Percentiles rank a stretch among this genome's conserved stretches.
phyloP scores from a whole-genome alignment of 2,797 vertebrate species.

The Rhodeus uyekii region DNA sequence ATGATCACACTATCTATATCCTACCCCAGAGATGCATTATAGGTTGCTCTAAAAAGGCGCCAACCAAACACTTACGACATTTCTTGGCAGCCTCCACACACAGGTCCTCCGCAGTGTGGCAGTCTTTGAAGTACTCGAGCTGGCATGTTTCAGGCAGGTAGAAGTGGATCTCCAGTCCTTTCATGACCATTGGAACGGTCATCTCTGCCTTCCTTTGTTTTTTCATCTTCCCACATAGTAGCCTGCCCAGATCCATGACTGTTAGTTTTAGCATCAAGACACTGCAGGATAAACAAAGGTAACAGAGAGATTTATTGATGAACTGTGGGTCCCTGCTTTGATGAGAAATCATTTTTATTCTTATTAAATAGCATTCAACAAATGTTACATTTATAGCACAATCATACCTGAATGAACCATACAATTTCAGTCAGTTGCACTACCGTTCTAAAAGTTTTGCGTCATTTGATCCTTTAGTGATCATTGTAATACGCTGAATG shows the following conservation, averaged over 20 bases:
- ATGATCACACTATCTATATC: not conserved
- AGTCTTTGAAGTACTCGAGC: conserved; percentile 78
- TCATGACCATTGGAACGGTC: conserved; percentile 68
- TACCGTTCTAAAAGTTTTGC: no score
- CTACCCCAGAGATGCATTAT: conserved; percentile 15
- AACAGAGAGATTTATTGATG: conserved; percentile 6
- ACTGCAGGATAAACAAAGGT: conserved; percentile 66
- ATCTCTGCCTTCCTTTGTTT: conserved; percentile 79
- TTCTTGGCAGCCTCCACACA: conserved; percentile 87
- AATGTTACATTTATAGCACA: not conserved
- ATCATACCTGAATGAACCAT: not conserved
- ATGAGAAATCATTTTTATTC: not conserved
- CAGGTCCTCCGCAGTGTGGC: conserved; percentile 85
- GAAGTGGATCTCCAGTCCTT: conserved; percentile 87
- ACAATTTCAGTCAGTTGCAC: no score
- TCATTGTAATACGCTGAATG: not conserved
- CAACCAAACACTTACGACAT: conserved; percentile 79
- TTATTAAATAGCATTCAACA: not conserved
- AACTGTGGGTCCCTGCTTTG: not conserved
- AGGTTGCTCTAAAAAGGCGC: not conserved
- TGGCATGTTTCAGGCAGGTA: conserved; percentile 80
- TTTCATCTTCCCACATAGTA: conserved; percentile 97
- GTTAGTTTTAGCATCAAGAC: conserved; percentile 84
- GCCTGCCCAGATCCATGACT: conserved; percentile 88
- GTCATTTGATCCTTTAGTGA: not conserved